These are phyloP conservation scores for Dysidea cf. avara DNA, from an alignment of 37 sponge, comb jelly and placozoan species.

Conservation along the genomic window DNA sequence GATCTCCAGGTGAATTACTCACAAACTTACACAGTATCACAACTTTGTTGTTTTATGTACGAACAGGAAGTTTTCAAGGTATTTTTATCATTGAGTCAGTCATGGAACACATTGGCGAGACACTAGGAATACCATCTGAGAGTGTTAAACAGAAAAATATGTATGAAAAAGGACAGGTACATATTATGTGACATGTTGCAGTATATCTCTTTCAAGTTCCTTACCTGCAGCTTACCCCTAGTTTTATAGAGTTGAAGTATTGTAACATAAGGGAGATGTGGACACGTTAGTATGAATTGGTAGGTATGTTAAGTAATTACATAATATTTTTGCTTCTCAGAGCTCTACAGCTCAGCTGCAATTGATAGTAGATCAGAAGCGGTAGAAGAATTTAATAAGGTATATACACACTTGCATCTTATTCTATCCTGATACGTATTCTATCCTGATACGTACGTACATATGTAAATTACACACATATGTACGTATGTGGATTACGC, in stretches of 20 bases:
- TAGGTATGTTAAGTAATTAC: too few relatives aligned
- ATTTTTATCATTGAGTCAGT: conserved; percentile 78
- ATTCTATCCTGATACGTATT: too few relatives aligned
- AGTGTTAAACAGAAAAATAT: conserved; percentile 54
- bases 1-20: conserved; percentile 64
- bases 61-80: conserved; percentile 50
- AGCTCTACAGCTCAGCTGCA: conserved; percentile 63
- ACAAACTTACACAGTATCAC: too few relatives aligned
- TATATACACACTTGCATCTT: neutral
- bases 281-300: conserved; percentile 61
- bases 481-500: too few relatives aligned
- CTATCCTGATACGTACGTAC: too few relatives aligned
- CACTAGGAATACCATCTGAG: conserved; percentile 47
- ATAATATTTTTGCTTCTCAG: too few relatives aligned
- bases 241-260: conserved; percentile 47
- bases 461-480: too few relatives aligned
- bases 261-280: conserved; percentile 65
- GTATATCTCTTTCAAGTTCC: too few relatives aligned
- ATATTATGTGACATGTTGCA: too few relatives aligned
- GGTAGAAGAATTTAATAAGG: conserved; percentile 52
- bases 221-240: too few relatives aligned
- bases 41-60: too few relatives aligned
- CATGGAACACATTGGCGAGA: conserved; percentile 70
- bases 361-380: conserved; percentile 32
- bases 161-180: conserved; percentile 57